Evolutionary conservation across 92 coral and sea anemone genomes (phyloP), one percentile per base, ranked within the genome.

Genomic region (Bergia puertoricense): DNA sequence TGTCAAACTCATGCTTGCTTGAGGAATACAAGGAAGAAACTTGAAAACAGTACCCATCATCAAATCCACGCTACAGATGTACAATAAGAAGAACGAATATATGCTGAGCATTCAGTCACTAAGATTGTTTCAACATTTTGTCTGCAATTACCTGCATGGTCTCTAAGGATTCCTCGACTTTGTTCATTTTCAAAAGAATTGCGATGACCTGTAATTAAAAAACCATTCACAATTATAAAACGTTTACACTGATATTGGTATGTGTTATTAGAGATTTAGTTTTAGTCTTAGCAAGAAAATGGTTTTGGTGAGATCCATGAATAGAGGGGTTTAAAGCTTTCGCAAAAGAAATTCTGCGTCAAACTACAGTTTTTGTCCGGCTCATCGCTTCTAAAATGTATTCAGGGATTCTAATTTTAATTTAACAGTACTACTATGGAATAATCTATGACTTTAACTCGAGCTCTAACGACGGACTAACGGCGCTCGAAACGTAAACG

Each of bases 11-110:
- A 2, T 45, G 77, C 57, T 42, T 68, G 43, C 40, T 23, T 42
- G 77, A 40, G 50, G 59, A 22, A 68, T 41, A 48, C 39, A 82
- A 82, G 30, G 77, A 68, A 48, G n/a, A 23, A 66, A 68, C 65
- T 82, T 82, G 77, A 82, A 82, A 82, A 43, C 59, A 56, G 48
- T 44, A 69, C 1, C 86, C 86, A 43, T 68, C 66, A 13, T 82
- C 62, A 82, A 68, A 68, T 45, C n/a, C 74, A 22, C 77, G 86
- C 86, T 82, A 36, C 75, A 66, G 22, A 36, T 44, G 8, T 2
- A 40, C 51, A 42, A 76, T 9, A 74, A 74, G 0, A 43, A 39
- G 2, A 74, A 37, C 18, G 42, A 38, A 74, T 37, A 36, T 42
- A 54, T 54, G 59, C 59, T 54, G 59, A 62, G 30, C 30, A 62